Percentiles rank a stretch among this genome's conserved stretches.
These are phyloP conservation scores for Epizoanthus ramosus DNA, from an alignment of 92 coral and sea anemone species.

Conservation along the genomic window DNA sequence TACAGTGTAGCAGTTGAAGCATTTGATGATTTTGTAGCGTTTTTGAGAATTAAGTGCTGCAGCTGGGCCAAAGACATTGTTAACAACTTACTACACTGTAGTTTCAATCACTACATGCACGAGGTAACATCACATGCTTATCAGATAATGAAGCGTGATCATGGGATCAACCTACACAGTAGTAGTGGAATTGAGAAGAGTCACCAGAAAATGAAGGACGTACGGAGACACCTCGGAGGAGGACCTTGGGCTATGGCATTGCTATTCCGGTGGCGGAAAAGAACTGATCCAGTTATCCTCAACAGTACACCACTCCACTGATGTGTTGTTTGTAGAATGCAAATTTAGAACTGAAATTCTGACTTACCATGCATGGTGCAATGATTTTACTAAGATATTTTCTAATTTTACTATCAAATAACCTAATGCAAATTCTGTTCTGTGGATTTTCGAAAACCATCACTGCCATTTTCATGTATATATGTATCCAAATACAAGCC, in stretches of 20 bases:
- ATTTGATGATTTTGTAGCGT: background rate
- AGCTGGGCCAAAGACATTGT: background rate
- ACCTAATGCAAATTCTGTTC: no score
- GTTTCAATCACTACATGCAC: conserved; percentile 2
- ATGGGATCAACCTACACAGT: background rate
- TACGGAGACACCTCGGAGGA: background rate
- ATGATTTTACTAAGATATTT: no score
- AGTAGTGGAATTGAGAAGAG: conserved; percentile 1
- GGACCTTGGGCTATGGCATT: background rate
- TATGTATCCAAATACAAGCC: no score
- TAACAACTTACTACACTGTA: background rate
- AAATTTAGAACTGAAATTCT: no score
- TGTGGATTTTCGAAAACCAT: no score
- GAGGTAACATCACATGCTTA: background rate
- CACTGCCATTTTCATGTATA: no score
- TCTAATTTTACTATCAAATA: no score
- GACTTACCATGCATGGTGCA: no score
- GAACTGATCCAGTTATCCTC: background rate
- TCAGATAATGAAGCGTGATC: background rate
- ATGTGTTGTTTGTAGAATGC: background rate
- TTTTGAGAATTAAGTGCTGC: background rate
- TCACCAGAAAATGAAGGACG: conserved; percentile 3
- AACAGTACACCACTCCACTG: background rate
- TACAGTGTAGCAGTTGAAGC: background rate
- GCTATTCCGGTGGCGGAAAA: background rate